Base-by-base conservation (phyloP, 2,888 invertebrate species). In the Brenthis ino region DNA sequence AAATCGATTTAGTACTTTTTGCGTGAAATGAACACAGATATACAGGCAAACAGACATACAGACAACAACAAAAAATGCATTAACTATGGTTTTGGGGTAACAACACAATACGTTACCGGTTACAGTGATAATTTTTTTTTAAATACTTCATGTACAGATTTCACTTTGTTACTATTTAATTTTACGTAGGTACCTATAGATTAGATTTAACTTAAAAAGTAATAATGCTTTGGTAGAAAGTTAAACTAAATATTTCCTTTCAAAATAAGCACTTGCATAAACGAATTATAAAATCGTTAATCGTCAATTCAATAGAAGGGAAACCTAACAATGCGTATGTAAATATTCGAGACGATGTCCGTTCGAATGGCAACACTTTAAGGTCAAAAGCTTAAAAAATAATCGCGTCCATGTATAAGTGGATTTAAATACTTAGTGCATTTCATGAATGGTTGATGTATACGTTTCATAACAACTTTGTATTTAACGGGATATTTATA, bases 291-390 rank as follows among this genome's bases (percentile, higher is more conserved):
- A 60, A 60, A 60, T 60, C 60, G 16, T 50, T 43, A 53, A 63
- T 53, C 12, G 53, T 53, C 20, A 13, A 61, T 61, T 63, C 63
- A 63, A 8, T 37, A 43, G 58, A 55, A 54, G 60, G 54, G 37
- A 47, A 58, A 24, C 54, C 53, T 53, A 24, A 54, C 48, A 60
- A 61, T 54, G 24, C 58, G 47, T 24, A 67, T 67, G 66, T 67
- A 67, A 67, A 67, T 67, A 16, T 16, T 33, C 16, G 14, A 66
- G 66, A 66, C 66, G 58, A 55, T 67, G 60, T 67, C 66, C 66
- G 66, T 60, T 48, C 14, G 60, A 54, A 54, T 48, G 33, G 28
- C 28, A 51, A 67, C 48, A 47, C 48, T 53, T 63, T 48, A 60
- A 55, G 60, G 60, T 55, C 28, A 67, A 54, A 53, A 58, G 24